Evolutionary conservation across 2,113 vertebrate species (phyloP).

Genomic region (Girardinichthys multiradiatus): DNA sequence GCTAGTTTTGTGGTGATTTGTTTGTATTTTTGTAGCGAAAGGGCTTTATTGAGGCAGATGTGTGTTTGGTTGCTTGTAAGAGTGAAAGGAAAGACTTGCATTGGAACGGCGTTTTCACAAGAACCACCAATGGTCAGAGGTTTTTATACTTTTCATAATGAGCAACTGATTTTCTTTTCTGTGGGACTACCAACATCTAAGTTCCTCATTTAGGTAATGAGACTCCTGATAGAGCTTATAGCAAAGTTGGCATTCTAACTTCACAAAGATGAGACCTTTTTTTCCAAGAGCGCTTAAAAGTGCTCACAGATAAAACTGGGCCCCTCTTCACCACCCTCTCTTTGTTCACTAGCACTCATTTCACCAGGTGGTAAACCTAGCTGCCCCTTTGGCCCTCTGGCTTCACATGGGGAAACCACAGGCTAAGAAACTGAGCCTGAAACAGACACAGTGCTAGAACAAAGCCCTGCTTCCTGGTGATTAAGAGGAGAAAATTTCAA

Average conservation of each 20-base stretch:
- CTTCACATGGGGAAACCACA: conserved; percentile 35
- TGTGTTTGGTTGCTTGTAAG: too few species aligned
- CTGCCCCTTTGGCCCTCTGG: conserved; percentile 47
- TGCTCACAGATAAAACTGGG: conserved; percentile 33
- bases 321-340: conserved; percentile 11
- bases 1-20: too few species aligned
- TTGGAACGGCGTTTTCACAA: too few species aligned
- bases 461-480: conserved; percentile 62
- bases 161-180: neutral
- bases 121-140: too few species aligned
- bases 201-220: neutral
- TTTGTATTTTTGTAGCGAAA: too few species aligned
- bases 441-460: conserved; percentile 57
- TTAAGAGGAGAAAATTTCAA: conserved; percentile 72
- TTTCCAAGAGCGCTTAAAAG: conserved; percentile 26
- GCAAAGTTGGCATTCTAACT: neutral
- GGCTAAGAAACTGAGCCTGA: conserved; percentile 64
- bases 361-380: conserved; percentile 76
- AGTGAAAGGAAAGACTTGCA: too few species aligned
- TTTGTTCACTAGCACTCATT: conserved; percentile 73
- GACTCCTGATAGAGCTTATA: neutral
- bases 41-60: too few species aligned
- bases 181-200: neutral
- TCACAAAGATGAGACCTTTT: neutral
- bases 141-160: too few species aligned